These are phyloP conservation scores for Acanthurus tractus DNA, from an alignment of 2,797 vertebrate genomes.

Conservation along the genomic window DNA sequence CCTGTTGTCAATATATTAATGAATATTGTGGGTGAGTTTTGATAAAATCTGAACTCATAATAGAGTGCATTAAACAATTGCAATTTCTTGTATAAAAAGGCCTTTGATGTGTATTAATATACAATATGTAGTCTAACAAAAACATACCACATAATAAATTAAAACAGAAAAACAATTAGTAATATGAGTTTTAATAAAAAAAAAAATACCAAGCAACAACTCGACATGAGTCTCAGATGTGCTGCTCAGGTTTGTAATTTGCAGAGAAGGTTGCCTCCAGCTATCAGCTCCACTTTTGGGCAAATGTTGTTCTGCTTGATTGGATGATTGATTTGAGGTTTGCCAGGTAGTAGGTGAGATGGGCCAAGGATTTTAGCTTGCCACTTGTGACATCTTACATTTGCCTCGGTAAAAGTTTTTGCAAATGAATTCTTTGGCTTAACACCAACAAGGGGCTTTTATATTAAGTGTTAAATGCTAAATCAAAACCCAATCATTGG, in stretches of 20 bases:
- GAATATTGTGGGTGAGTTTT: not conserved
- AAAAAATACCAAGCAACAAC: slow-evolving; percentile 32
- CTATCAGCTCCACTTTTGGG: slow-evolving; percentile 51
- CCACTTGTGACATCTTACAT: slow-evolving; percentile 34
- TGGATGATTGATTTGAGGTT: slow-evolving; percentile 69
- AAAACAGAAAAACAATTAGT: slow-evolving; percentile 9
- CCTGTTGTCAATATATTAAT: not conserved
- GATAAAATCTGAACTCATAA: not conserved
- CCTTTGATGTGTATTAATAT: not conserved
- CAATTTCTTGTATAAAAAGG: not conserved
- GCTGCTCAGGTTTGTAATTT: slow-evolving; percentile 61
- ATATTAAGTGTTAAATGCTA: slow-evolving; percentile 7
- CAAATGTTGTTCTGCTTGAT: slow-evolving; percentile 69
- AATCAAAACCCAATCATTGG: not conserved
- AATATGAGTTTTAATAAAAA: slow-evolving; percentile 11
- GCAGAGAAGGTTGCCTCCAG: slow-evolving; percentile 54
- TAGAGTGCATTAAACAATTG: not conserved
- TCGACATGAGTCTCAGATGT: slow-evolving; percentile 42
- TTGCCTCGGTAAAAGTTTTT: slow-evolving; percentile 30
- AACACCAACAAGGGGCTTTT: slow-evolving; percentile 21
- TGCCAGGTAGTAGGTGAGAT: slow-evolving; percentile 30
- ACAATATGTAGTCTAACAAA: not conserved
- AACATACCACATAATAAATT: not conserved
- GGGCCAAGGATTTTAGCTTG: slow-evolving; percentile 41
- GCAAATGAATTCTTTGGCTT: slow-evolving; percentile 32